Evolutionary conservation across 2,113 vertebrate genomes (phyloP), one percentile per base, ranked within the genome.

Genomic region (Halcyon malimbica): DNA sequence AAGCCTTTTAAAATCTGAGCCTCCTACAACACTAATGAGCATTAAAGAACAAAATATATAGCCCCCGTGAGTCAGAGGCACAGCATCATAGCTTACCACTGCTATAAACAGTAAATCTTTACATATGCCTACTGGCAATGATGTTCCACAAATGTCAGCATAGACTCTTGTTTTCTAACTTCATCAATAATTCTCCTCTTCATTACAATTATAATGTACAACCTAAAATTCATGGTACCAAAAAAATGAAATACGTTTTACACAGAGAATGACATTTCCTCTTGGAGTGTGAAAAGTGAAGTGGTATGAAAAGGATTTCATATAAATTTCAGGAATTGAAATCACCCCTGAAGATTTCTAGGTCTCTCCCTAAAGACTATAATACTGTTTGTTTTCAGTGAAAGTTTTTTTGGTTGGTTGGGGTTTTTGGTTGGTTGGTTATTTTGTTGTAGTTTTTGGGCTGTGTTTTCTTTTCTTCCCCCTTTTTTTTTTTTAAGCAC

Each of bases 31-130:
- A 56, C 93, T 97, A 91, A 93, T 91, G 96, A 94, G 46, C 71
- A 93, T 87, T 94, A 87, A 88, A 94, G 80, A 80, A 74, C 33
- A 77, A 76, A 95, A 96, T 82, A 69, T 90, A 92, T 77, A 83
- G 67, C 46, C 96, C 86, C 75, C 78, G 60, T 78, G 95, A 95
- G 83, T 62, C 53, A 4, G 54, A 97, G 77, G 57, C 71, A 91
- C 41, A 93, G 78, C 75, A 80, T 87, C 85, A 93, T 84, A 84
- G 35, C 74, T 96, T 89, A 57, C 37, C 71, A 81, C 44, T 83
- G 87, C 81, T 93, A 91, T 97, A 97, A 95, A 89, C 92, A 96
- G 90, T 96, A 97, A 96, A 97, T 92, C 93, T 95, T 95, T 97
- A 84, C 63, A 70, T 44, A 85, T 78, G 59, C 80, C 82, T 94